These are phyloP conservation scores for Leptobrachium ailaonicum DNA, from an alignment of 2,113 vertebrate species.

Conservation along the genomic window DNA sequence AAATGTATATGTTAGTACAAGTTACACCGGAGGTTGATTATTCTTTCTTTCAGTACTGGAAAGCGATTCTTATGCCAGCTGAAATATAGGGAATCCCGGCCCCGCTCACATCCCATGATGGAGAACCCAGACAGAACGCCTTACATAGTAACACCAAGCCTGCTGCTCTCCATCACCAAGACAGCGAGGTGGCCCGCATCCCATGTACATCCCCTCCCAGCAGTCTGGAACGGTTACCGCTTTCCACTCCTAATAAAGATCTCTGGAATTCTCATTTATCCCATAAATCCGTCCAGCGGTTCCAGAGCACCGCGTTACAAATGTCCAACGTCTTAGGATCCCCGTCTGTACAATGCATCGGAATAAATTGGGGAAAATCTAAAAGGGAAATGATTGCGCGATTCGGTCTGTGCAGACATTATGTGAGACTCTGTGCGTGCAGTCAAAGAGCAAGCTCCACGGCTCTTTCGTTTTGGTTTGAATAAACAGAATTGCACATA, in stretches of 20 bases:
- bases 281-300: constrained; percentile 18
- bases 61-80: neutral
- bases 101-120: neutral
- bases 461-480: too few species aligned
- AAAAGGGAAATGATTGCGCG: too few species aligned
- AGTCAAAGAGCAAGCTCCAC: too few species aligned
- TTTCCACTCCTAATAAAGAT: constrained; percentile 39
- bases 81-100: neutral
- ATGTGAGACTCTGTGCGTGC: too few species aligned
- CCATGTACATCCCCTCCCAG: constrained; percentile 13
- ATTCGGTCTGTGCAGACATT: too few species aligned
- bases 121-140: neutral
- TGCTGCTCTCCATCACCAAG: neutral
- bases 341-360: too few species aligned
- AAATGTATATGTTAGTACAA: neutral
- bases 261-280: constrained; percentile 31
- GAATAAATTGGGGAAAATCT: too few species aligned
- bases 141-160: constrained; percentile 2
- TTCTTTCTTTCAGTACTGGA: neutral
- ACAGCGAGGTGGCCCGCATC: constrained; percentile 2
- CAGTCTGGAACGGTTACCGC: constrained; percentile 12
- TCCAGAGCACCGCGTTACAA: neutral
- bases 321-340: neutral
- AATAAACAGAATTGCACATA: too few species aligned
- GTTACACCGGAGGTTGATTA: neutral